phyloP scores from a whole-genome alignment of 1,140 invertebrate genomes.

The Paraescarpia echinospica region DNA sequence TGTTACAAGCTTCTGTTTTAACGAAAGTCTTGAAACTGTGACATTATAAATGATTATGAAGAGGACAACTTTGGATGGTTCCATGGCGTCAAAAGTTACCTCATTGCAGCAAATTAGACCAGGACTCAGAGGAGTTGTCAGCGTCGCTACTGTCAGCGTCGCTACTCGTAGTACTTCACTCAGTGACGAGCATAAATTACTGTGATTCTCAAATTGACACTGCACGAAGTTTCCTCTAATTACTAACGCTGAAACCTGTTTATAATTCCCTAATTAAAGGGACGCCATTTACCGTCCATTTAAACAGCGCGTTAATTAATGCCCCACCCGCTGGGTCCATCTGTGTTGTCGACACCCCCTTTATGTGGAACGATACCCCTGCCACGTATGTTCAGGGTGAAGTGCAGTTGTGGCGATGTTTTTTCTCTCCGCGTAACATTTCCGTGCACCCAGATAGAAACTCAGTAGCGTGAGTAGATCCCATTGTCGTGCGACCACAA shows the following conservation, averaged over 20 bases:
- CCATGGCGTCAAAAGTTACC: background rate
- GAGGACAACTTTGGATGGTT: background rate
- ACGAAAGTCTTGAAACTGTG: background rate
- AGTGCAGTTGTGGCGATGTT: background rate
- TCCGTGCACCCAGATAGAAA: background rate
- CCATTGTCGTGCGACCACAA: background rate
- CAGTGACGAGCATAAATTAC: background rate
- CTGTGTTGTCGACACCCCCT: background rate
- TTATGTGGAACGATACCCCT: background rate
- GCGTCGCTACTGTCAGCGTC: background rate
- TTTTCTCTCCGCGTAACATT: background rate
- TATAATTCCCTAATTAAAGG: background rate
- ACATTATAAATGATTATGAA: background rate
- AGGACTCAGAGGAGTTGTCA: background rate
- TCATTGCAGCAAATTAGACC: background rate
- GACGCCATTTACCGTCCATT: background rate
- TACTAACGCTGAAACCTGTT: background rate
- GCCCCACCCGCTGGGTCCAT: background rate
- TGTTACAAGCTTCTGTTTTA: no score
- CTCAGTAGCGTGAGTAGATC: background rate
- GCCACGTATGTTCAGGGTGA: background rate
- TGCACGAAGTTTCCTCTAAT: background rate
- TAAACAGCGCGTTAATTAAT: background rate
- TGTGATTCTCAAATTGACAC: background rate
- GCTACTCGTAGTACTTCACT: background rate